These are phyloP conservation scores for Rhinoptilus africanus DNA, from an alignment of 2,113 vertebrate species.

Conservation along the genomic window DNA sequence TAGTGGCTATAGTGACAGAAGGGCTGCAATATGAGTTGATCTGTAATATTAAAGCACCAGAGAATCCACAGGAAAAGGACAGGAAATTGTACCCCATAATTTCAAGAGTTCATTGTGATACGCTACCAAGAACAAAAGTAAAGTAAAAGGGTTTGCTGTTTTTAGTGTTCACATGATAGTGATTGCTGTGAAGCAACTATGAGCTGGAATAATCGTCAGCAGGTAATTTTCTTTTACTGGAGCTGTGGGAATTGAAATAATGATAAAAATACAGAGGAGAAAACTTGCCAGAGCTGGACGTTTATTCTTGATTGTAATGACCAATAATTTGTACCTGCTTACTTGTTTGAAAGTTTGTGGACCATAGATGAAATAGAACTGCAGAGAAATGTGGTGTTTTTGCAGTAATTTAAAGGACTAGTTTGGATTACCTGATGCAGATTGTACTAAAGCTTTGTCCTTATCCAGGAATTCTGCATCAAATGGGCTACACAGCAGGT, in stretches of 20 bases:
- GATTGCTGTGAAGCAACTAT: not conserved
- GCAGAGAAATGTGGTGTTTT: not conserved
- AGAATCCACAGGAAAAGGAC: not conserved
- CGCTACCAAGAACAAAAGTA: not conserved
- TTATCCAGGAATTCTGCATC: not conserved
- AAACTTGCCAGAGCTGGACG: not conserved
- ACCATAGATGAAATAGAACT: not conserved
- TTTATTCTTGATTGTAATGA: not conserved
- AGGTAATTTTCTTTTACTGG: not conserved
- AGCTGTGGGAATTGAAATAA: not conserved
- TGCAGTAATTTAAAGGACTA: not conserved
- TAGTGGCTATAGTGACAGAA: not conserved
- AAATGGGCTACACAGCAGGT: not conserved
- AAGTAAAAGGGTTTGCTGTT: not conserved
- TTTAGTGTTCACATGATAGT: not conserved
- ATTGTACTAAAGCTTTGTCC: not conserved
- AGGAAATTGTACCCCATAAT: not conserved
- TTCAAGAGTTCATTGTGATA: not conserved
- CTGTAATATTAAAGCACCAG: not conserved
- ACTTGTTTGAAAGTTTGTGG: not conserved
- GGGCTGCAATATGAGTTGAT: not conserved
- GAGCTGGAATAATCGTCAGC: not conserved
- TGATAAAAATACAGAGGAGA: not conserved
- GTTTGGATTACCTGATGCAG: not conserved
- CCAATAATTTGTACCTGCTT: not conserved